Base-by-base conservation (phyloP, 2,888 invertebrate species). In the Sialis lutaria region DNA sequence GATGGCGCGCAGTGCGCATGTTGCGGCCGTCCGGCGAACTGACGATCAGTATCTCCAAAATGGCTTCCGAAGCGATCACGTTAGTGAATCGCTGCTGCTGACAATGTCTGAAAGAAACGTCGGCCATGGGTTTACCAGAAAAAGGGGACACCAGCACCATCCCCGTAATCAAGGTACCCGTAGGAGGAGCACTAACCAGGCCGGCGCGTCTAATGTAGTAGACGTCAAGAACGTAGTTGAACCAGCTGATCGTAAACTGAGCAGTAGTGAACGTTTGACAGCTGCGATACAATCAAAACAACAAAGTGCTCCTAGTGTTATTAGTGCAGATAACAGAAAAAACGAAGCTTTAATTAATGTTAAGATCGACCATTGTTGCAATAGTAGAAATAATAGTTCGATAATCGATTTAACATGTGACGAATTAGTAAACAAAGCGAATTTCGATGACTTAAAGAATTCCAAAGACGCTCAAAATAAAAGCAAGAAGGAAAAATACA, bases 71-170 rank as follows among this genome's bases (percentile, higher is more conserved):
- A 67, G 65, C 64, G 68, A 70, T 68, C 59, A 58, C 60, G 60
- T 57, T 60, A 58, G 52, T 52, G 53, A 49, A 49, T 53, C 53
- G 52, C 50, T 50, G 51, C 53, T 55, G 53, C 47, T 46, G 67
- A 65, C 67, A 64, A 67, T 47, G 47, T 47, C 47, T 10, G 47
- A 47, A 33, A 37, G 47, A 33, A 40, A 33, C 39, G 13, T 42
- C 47, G 72, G 69, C 68, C 73, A 69, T 70, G 70, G 66, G 69
- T 70, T 69, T 65, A 70, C 65, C 60, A 73, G 72, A 65, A 78
- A 79, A 63, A 74, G 80, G 65, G 81, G 81, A 55, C 81, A 79
- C 65, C 81, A 81, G 66, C 80, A 81, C 67, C 82, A 82, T 69
- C 81, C 80, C 61, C 76, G 80, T 52, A 74, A 79, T 60, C 60